Evolutionary conservation across 2,113 vertebrate genomes (phyloP).

Genomic region (Psilopogon haemacephalus): DNA sequence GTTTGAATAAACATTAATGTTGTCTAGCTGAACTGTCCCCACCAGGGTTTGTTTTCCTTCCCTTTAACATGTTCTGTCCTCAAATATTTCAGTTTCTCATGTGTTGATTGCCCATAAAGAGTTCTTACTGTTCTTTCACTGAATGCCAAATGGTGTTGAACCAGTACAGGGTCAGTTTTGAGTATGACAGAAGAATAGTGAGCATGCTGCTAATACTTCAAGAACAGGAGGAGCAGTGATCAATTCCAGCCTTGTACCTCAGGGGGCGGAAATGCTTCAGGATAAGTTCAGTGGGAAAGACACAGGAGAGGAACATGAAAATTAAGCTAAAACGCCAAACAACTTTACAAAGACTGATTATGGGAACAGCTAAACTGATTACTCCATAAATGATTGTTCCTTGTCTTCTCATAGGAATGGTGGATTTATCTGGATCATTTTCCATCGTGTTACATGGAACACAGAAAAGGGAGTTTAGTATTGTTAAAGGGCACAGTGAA

Average conservation of each 20-base stretch:
- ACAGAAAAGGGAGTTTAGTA: background rate
- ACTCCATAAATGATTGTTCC: background rate
- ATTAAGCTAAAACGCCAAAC: background rate
- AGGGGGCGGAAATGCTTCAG: background rate
- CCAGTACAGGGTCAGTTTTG: background rate
- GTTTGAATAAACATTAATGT: background rate
- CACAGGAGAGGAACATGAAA: background rate
- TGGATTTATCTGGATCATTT: background rate
- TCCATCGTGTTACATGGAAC: background rate
- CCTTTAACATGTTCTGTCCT: background rate
- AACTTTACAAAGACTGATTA: background rate
- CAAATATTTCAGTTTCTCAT: background rate
- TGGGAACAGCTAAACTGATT: background rate
- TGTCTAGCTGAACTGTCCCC: background rate
- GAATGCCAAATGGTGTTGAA: background rate
- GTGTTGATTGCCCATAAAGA: fast-evolving
- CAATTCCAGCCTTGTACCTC: background rate
- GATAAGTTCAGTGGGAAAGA: background rate
- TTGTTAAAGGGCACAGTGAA: background rate
- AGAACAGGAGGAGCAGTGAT: background rate
- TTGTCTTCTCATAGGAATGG: background rate
- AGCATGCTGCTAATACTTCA: background rate
- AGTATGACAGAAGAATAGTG: background rate
- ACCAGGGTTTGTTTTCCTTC: background rate
- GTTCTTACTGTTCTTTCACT: background rate